Evolutionary conservation across 2,888 invertebrate genomes (phyloP), one percentile per base, ranked within the genome.

Genomic region (Morinoia aosen): DNA sequence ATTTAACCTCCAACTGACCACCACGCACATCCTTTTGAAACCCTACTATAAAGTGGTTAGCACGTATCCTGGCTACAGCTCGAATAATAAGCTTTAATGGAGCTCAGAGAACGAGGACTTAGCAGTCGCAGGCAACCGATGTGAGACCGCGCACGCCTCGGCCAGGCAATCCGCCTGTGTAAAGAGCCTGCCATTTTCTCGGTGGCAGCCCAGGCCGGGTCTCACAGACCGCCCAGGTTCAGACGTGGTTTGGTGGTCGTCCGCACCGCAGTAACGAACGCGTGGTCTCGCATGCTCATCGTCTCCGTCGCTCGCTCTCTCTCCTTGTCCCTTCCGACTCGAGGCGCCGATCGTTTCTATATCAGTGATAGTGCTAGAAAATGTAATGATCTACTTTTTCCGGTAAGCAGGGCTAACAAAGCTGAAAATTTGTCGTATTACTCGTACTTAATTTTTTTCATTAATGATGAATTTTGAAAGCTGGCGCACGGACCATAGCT

Each of bases 101-200:
- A 33, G 76, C 76, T 76, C 76, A 33, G 8, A 33, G 76, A 76
- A 76, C 33, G 25, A 76, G 25, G 76, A 76, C 40, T 90, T 90
- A 48, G 90, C 90, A 48, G 39, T 90, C 90, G 48, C 90, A 90
- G 90, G 90, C 90, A 90, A 90, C 88, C 48, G 90, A 40, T 11
- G 40, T 90, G 90, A 19, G 90, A 39, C 40, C 39, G 90, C 90
- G 90, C 90, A 90, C 90, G 90, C 90, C 90, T 19, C 33, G 7
- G 39, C 14, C 40, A 25, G 90, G 90, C 90, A 90, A 90, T 76
- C 76, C 19, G 76, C 33, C 76, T 33, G 76, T 48, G 57, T 57
- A 93, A 33, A 48, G 57, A 93, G 58, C 93, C 93, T 93, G 93
- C 93, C 93, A 93, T 93, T 93, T 93, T 93, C 93, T 93, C 56